Percentiles rank a stretch among this genome's conserved stretches.
Evolutionary conservation across 2,888 invertebrate genomes (phyloP).

Genomic region (Coenonympha glycerion): DNA sequence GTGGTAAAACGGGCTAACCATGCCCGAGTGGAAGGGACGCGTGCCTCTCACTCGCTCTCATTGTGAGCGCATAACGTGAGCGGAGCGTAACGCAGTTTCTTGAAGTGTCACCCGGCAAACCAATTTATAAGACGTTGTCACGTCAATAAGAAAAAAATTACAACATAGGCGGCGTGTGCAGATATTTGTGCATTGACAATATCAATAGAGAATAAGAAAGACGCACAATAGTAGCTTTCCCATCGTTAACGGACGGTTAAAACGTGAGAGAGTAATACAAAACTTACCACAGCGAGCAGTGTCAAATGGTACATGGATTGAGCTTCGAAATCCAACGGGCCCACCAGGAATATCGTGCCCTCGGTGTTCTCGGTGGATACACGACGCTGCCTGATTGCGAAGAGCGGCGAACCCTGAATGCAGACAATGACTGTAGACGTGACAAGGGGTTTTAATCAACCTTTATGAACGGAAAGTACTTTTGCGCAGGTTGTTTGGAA

Average conservation of each 20-base stretch:
- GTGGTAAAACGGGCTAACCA: too few species aligned
- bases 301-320: constrained; percentile 91
- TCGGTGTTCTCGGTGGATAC: constrained; percentile 85
- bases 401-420: constrained; percentile 82
- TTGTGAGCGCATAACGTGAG: too few species aligned
- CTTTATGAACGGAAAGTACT: constrained; percentile 24
- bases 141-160: too few species aligned
- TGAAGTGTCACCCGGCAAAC: too few species aligned
- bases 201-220: too few species aligned
- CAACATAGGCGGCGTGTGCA: too few species aligned
- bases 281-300: constrained; percentile 90
- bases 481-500: constrained; percentile 20
- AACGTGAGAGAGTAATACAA: background rate
- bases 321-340: constrained; percentile 90
- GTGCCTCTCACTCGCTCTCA: too few species aligned
- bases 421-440: constrained; percentile 27
- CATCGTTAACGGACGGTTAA: background rate
- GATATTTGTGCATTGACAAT: background rate
- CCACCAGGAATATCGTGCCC: constrained; percentile 85
- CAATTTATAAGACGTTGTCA: too few species aligned
- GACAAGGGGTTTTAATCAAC: constrained; percentile 25
- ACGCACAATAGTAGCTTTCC: background rate
- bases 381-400: constrained; percentile 85
- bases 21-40: too few species aligned
- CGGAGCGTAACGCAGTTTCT: too few species aligned